Conservation (phyloP, 2,888 invertebrate species). For the Apodemia duryi region DNA sequence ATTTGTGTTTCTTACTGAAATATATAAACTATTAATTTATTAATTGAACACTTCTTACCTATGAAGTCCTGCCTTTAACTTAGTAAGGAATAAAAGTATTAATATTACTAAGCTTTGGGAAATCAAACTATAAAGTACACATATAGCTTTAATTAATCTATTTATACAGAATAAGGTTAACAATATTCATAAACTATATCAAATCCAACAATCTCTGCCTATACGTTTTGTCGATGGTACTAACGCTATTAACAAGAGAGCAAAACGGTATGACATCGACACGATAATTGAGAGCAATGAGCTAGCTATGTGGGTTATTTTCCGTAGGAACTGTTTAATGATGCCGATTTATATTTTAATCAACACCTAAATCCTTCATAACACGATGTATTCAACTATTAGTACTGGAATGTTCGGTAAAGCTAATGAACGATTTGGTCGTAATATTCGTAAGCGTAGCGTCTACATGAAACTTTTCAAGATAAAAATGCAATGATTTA, state of each 20-base stretch:
- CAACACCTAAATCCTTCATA: conserved; percentile 14
- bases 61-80: conserved; percentile 48
- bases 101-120: conserved; percentile 26
- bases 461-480: conserved; percentile 38
- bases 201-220: conserved; percentile 79
- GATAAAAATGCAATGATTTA: conserved; percentile 45
- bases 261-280: conserved; percentile 52
- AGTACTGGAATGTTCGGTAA: conserved; percentile 24
- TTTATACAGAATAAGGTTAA: conserved; percentile 79
- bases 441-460: conserved; percentile 29
- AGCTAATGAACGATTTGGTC: conserved; percentile 24
- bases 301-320: conserved; percentile 45
- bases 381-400: conserved; percentile 17
- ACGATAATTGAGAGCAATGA: conserved; percentile 42
- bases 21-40: conserved; percentile 35
- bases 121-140: conserved; percentile 74
- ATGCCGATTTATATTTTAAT: conserved; percentile 21
- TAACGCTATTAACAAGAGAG: conserved; percentile 76
- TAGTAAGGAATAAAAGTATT: conserved; percentile 39
- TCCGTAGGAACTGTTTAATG: conserved; percentile 53
- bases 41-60: conserved; percentile 60
- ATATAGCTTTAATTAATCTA: conserved; percentile 79
- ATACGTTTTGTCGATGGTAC: conserved; percentile 71
- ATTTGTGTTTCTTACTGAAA: conserved; percentile 45
- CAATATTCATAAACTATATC: conserved; percentile 79